Evolutionary conservation across 2,888 invertebrate genomes (phyloP).

Genomic region (Xestia sexstrigata): DNA sequence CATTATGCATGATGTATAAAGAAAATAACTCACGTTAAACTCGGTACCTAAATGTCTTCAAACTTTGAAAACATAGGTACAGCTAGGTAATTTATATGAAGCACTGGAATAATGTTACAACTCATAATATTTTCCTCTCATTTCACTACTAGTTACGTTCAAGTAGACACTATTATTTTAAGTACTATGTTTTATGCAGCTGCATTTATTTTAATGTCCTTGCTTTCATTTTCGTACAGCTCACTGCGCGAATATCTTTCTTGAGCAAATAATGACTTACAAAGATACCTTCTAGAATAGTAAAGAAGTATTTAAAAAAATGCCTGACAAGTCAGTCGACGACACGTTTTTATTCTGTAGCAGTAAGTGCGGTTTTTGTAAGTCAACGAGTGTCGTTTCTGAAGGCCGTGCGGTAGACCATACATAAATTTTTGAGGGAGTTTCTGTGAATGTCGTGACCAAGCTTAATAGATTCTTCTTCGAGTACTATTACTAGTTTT

Average conservation of each 20-base stretch:
- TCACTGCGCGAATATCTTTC: background rate
- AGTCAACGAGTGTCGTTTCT: background rate
- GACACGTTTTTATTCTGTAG: background rate
- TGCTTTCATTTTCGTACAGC: slow-evolving; percentile 11
- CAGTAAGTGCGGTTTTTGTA: background rate
- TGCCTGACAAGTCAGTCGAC: background rate
- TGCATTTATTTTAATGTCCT: slow-evolving; percentile 38
- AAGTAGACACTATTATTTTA: slow-evolving; percentile 53
- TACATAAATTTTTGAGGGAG: background rate
- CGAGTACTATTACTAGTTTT: background rate
- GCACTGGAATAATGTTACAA: slow-evolving; percentile 48
- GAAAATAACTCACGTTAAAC: slow-evolving; percentile 58
- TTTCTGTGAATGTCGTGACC: background rate
- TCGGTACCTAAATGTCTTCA: slow-evolving; percentile 52
- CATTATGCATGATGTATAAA: slow-evolving; percentile 62
- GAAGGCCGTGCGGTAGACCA: background rate
- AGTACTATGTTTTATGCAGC: slow-evolving; percentile 54
- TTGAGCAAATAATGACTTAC: background rate
- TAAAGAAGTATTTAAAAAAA: background rate
- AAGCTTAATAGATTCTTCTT: background rate
- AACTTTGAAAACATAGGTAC: slow-evolving; percentile 46
- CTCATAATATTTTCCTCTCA: slow-evolving; percentile 67
- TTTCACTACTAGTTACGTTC: slow-evolving; percentile 52
- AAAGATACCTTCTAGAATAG: background rate
- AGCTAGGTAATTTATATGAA: slow-evolving; percentile 44